phyloP scores from a whole-genome alignment of 1,140 invertebrate species.

The Trichonephila clavata region DNA sequence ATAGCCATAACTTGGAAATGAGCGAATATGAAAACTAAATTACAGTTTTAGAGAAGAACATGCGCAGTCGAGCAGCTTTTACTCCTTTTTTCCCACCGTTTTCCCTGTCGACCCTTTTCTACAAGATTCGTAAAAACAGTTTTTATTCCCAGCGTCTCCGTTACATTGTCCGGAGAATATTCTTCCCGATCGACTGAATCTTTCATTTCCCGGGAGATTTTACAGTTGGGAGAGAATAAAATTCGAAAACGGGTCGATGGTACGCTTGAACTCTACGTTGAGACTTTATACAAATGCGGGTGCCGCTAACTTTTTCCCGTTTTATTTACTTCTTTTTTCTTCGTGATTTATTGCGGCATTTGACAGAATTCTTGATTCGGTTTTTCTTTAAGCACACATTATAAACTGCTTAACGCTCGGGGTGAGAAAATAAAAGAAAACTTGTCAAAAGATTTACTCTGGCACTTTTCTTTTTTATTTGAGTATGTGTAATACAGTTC shows the following conservation, averaged over 20 bases:
- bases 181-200: slow-evolving; percentile 37
- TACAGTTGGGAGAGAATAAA: neutral
- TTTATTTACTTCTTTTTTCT: neutral
- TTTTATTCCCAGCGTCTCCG: neutral
- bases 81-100: neutral
- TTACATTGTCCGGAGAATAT: neutral
- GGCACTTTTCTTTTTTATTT: too few species aligned
- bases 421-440: neutral
- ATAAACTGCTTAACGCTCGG: neutral
- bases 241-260: slow-evolving; percentile 24
- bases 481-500: too few species aligned
- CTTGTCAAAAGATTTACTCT: too few species aligned
- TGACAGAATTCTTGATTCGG: neutral
- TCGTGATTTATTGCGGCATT: slow-evolving; percentile 9
- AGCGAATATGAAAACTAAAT: too few species aligned
- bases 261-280: neutral
- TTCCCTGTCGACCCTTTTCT: neutral
- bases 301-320: neutral
- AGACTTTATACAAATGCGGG: neutral
- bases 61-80: neutral
- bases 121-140: neutral
- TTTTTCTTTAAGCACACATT: neutral
- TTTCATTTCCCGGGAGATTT: slow-evolving; percentile 10
- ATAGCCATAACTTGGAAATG: too few species aligned
- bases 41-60: neutral